Base-by-base conservation (phyloP, 2,888 invertebrate genomes). In the Hydrotaea diabolus region DNA sequence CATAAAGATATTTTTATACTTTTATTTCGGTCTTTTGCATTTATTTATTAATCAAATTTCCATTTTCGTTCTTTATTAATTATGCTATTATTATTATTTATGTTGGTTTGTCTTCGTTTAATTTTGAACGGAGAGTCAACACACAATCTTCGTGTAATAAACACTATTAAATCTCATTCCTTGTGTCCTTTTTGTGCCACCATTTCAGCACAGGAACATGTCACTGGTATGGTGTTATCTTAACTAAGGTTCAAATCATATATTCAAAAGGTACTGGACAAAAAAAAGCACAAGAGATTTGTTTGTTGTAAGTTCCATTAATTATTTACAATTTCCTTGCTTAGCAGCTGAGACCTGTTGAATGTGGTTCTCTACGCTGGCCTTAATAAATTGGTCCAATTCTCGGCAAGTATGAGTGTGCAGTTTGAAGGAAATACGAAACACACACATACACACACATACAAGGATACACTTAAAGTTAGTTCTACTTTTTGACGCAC, bases 281-380 rank as follows among this genome's bases (percentile, higher is more conserved):
- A 55, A 55, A 31, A 55, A 55, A 55, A 9, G 21, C 3, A 21
- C 15, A 26, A 4, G 23, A 59, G 1, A 59, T 59, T 59, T 59
- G 59, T 59, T 72, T 72, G 26, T 57, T 36, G n/a, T 66, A 74
- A 74, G 21, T 74, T 53, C 21, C 62, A 75, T 76, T 39, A 76
- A 71, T 71, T 78, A 13, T 71, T 73, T 69, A 57, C 21, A 73
- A 62, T 49, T 66, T 66, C 21, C n/a, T 23, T 71, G 31, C 31
- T 53, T 43, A 78, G 62, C 74, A 74, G 72, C 53, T 75, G 62
- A 39, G 53, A 78, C 69, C 75, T 78, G 77, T 82, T 82, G 75
- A 49, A 57, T 74, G 9, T 4, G 26, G 19, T 4, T 9, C 4
- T 59, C 4, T 15, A n/a, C 11, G 0, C 11, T 23, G 59, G 15